Evolutionary conservation across 2,113 vertebrate species (phyloP).

Genomic region (Channa maculata): DNA sequence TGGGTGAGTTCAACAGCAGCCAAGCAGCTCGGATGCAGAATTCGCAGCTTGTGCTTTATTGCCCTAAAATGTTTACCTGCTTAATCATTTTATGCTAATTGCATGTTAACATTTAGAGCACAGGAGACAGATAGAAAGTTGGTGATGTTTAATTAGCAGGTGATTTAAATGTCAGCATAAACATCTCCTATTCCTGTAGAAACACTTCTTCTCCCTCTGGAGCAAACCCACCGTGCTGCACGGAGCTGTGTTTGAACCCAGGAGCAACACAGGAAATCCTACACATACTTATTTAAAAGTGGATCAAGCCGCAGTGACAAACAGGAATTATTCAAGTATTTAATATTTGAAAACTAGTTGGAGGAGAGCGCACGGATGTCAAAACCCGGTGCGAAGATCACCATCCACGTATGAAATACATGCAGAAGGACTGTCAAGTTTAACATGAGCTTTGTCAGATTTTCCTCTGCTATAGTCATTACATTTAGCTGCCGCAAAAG

Average conservation of each 20-base stretch:
- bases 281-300: constrained; percentile 21
- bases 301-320: constrained; percentile 10
- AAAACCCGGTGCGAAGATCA: constrained; percentile 69
- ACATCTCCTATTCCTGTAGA: constrained; percentile 35
- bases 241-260: constrained; percentile 21
- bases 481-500: constrained; percentile 61
- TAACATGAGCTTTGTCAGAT: constrained; percentile 47
- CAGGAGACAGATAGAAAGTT: constrained; percentile 38
- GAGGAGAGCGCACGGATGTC: constrained; percentile 50
- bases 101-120: constrained; percentile 43
- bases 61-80: constrained; percentile 60
- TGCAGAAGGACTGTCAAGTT: constrained; percentile 52
- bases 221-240: neutral
- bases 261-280: constrained; percentile 9
- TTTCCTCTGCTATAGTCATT: constrained; percentile 67
- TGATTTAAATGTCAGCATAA: constrained; percentile 41
- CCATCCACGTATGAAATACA: constrained; percentile 58
- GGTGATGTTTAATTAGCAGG: constrained; percentile 51
- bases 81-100: constrained; percentile 55
- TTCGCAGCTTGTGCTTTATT: constrained; percentile 40
- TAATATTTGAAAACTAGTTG: constrained; percentile 63
- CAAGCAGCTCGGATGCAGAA: constrained; percentile 29
- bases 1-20: constrained; percentile 31
- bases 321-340: neutral
- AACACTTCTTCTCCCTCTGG: neutral